Conservation (phyloP, 2,113 vertebrate species). For the Natator depressus region DNA sequence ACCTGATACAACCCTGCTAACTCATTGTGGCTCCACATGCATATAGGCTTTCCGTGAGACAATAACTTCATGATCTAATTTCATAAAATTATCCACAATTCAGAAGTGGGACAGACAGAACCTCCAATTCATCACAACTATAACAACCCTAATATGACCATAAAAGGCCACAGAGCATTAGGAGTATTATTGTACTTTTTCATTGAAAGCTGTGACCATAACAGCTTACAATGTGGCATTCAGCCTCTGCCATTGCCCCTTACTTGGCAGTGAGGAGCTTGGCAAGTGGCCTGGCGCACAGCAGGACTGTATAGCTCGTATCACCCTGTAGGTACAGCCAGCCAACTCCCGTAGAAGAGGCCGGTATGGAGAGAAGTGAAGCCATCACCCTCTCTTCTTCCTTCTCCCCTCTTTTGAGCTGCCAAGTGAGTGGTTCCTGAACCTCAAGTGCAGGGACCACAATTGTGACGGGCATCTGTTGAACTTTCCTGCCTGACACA, state of each 20-base stretch:
- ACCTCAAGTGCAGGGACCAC: not conserved
- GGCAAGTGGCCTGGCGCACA: not conserved
- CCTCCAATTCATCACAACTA: not conserved
- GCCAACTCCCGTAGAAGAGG: not conserved
- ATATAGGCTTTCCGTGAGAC: not conserved
- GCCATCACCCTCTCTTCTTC: not conserved
- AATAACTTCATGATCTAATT: not conserved
- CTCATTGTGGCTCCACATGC: not conserved
- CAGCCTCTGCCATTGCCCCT: not conserved
- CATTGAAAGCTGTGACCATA: not conserved
- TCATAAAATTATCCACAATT: not conserved
- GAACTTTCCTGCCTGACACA: not conserved
- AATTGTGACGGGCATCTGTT: not conserved
- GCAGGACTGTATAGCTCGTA: not conserved
- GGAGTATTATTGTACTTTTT: not conserved
- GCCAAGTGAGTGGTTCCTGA: fast-evolving
- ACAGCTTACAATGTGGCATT: not conserved
- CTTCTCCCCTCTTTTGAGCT: not conserved
- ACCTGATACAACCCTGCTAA: not conserved
- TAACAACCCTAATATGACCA: not conserved
- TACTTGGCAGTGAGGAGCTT: not conserved
- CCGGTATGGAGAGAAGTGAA: not conserved
- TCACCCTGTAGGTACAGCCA: not conserved
- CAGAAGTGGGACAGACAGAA: not conserved
- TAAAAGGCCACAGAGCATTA: not conserved